These are phyloP conservation scores for Tipula confusa DNA, from an alignment of 2,888 invertebrate genomes.

Conservation along the genomic window DNA sequence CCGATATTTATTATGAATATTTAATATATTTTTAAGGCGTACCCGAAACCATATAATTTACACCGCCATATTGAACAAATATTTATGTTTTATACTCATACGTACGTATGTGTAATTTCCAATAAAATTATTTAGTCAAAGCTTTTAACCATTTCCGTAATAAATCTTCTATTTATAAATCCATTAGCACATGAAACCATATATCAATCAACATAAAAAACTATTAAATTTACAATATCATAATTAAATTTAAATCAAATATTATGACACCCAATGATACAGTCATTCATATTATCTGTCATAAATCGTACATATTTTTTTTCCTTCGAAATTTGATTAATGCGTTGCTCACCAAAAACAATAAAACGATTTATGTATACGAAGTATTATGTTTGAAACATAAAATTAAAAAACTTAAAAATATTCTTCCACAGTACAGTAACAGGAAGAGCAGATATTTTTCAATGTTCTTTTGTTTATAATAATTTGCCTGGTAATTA, in stretches of 20 bases:
- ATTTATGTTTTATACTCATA: not conserved
- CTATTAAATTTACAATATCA: not conserved
- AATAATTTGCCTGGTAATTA: not conserved
- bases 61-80: not conserved
- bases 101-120: not conserved
- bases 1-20: no score
- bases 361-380: not conserved
- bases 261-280: not conserved
- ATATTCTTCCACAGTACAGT: not conserved
- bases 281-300: not conserved
- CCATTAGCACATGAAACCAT: not conserved
- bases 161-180: slow-evolving; percentile 12
- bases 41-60: not conserved
- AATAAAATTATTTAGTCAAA: not conserved
- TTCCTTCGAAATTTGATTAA: not conserved
- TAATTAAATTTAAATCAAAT: not conserved
- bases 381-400: not conserved
- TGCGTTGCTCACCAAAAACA: not conserved
- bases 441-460: not conserved
- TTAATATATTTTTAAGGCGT: not conserved
- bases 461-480: not conserved
- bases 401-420: not conserved
- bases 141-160: not conserved
- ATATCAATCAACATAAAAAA: not conserved
- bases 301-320: not conserved